Evolutionary conservation across 2,888 invertebrate species (phyloP).

Genomic region (Tanytarsus gracilentus): DNA sequence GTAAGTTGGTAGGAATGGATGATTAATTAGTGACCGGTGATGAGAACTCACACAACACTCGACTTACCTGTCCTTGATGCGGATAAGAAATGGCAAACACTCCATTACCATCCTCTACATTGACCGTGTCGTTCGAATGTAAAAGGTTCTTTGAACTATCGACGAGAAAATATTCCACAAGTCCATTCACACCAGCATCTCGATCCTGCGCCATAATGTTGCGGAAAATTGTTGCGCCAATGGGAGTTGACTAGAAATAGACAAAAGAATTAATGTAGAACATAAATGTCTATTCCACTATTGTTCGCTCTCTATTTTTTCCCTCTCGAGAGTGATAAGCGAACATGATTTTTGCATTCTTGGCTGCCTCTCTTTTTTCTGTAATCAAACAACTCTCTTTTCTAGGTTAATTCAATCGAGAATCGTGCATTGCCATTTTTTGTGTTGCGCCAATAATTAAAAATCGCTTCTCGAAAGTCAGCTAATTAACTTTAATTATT

Average conservation of each 20-base stretch:
- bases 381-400: background rate
- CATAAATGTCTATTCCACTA: background rate
- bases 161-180: slow-evolving; percentile 77
- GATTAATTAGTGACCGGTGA: too few relatives aligned
- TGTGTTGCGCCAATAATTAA: background rate
- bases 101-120: slow-evolving; percentile 69
- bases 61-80: slow-evolving; percentile 65
- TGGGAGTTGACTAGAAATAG: slow-evolving; percentile 65
- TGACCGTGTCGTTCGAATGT: slow-evolving; percentile 45
- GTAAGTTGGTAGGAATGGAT: slow-evolving; percentile 3
- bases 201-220: slow-evolving; percentile 70
- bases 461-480: background rate
- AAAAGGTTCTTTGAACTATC: slow-evolving; percentile 48
- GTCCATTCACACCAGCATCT: slow-evolving; percentile 80
- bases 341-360: slow-evolving; percentile 12
- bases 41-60: too few relatives aligned
- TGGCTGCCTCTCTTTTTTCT: background rate
- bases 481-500: slow-evolving; percentile 16
- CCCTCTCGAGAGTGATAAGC: too few relatives aligned
- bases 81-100: slow-evolving; percentile 78
- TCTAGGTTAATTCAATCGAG: background rate
- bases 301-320: background rate
- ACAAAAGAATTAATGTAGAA: slow-evolving; percentile 15
- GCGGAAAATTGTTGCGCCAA: slow-evolving; percentile 78
- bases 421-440: background rate